Evolutionary conservation across 2,113 vertebrate species (phyloP), one percentile per base, ranked within the genome.

Genomic region (Tichodroma muraria): DNA sequence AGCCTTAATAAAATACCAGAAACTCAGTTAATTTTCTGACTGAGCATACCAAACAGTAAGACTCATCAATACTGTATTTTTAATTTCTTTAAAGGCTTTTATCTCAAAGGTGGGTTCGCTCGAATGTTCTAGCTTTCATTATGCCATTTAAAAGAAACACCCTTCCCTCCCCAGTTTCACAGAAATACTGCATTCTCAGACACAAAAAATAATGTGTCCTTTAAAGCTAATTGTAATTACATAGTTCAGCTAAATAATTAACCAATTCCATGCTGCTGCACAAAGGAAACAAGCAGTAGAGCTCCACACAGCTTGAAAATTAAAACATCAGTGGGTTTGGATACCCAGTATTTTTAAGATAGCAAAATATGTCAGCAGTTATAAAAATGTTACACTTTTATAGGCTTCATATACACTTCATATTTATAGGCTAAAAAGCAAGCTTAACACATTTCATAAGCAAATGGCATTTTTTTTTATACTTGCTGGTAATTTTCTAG

Each of bases 171-270:
- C 72, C 78, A 88, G 50, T 50, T 60, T 52, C 28, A 87, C 33
- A 60, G 54, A 85, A 56, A 79, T 9, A 25, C 50, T n/a, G 81
- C 83, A 52, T 70, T 65, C 82, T 84, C 80, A 81, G 66, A 85
- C 64, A 59, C 18, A 59, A n/a, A 76, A 63, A 83, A 53, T 47
- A 47, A 85, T 31, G 35, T 28, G 52, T 70, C 69, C 80, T 88
- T 83, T 90, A 80, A 95, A 93, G 75, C 56, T 85, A 77, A 91
- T 44, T 61, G 45, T 42, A 80, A 91, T 88, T 86, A 84, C 69
- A 94, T 15, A 92, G 85, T 93, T 90, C 61, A 68, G 80, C 82
- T 88, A 78, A 95, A 91, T 91, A 95, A 95, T 95, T 94, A 86
- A 93, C 57, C 65, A 57, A 47, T 84, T 94, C 75, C 75, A 76